These are phyloP conservation scores for Brienomyrus brachyistius DNA, from an alignment of 2,113 vertebrate species.

Conservation along the genomic window DNA sequence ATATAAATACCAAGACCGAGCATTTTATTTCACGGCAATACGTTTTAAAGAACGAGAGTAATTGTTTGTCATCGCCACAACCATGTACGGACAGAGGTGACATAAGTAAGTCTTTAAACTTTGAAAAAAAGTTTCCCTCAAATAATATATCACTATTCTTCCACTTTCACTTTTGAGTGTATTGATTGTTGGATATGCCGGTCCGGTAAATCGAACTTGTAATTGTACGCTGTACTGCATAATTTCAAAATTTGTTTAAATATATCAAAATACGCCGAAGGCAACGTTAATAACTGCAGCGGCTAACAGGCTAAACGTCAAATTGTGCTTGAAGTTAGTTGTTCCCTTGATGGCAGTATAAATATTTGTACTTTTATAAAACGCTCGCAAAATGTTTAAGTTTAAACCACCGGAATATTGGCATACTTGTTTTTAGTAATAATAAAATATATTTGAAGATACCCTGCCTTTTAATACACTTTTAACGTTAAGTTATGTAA, in stretches of 20 bases:
- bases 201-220: not conserved
- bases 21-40: not conserved
- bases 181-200: not conserved
- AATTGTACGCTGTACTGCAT: not conserved
- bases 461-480: not conserved
- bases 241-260: not conserved
- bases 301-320: not conserved
- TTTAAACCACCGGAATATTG: not conserved
- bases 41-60: not conserved
- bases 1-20: not conserved
- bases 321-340: not conserved
- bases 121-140: conserved; percentile 9
- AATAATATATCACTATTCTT: not conserved
- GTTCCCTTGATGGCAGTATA: not conserved
- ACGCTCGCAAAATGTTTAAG: not conserved
- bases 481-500: not conserved
- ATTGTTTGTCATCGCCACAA: not conserved
- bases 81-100: not conserved
- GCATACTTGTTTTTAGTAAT: not conserved
- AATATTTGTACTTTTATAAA: not conserved
- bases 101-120: conserved; percentile 2
- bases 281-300: not conserved
- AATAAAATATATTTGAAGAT: not conserved
- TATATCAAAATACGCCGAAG: not conserved
- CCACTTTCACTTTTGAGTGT: not conserved